Evolutionary conservation across 2,888 invertebrate species (phyloP).

Genomic region (Monochamus alternatus): DNA sequence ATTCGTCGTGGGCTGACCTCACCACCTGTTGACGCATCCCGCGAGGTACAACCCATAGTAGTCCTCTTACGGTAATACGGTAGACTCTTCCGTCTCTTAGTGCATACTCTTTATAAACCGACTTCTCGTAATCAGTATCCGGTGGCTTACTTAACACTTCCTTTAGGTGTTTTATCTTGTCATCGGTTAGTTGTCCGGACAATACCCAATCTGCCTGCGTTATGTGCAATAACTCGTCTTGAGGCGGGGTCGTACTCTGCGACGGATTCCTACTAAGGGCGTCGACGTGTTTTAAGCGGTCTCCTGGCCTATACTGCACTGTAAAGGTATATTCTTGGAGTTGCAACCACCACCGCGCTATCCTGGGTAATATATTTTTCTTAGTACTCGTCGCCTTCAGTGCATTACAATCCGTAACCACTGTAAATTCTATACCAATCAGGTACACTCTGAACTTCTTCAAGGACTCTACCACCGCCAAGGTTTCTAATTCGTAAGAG

Average conservation of each 20-base stretch:
- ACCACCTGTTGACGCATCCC: neutral
- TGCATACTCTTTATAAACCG: neutral
- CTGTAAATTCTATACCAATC: constrained; percentile 49
- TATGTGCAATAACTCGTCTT: constrained; percentile 30
- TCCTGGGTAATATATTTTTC: constrained; percentile 56
- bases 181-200: constrained; percentile 45
- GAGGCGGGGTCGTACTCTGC: neutral
- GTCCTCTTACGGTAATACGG: neutral
- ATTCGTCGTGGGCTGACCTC: neutral
- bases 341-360: constrained; percentile 59
- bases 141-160: constrained; percentile 38
- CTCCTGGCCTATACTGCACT: constrained; percentile 37
- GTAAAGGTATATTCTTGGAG: constrained; percentile 53
- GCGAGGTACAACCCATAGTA: neutral
- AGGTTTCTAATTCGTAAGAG: constrained; percentile 56
- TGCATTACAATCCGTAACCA: constrained; percentile 61
- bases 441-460: constrained; percentile 55
- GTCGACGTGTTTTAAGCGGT: constrained; percentile 40
- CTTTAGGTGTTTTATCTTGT: constrained; percentile 37
- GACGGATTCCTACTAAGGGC: constrained; percentile 29
- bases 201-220: constrained; percentile 46
- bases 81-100: neutral
- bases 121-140: constrained; percentile 29
- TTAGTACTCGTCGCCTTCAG: constrained; percentile 55
- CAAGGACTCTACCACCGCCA: constrained; percentile 59